Percentiles rank a stretch among this genome's conserved stretches.
These are phyloP conservation scores for Stigmatopora nigra DNA, from an alignment of 2,113 vertebrate species.

Conservation along the genomic window DNA sequence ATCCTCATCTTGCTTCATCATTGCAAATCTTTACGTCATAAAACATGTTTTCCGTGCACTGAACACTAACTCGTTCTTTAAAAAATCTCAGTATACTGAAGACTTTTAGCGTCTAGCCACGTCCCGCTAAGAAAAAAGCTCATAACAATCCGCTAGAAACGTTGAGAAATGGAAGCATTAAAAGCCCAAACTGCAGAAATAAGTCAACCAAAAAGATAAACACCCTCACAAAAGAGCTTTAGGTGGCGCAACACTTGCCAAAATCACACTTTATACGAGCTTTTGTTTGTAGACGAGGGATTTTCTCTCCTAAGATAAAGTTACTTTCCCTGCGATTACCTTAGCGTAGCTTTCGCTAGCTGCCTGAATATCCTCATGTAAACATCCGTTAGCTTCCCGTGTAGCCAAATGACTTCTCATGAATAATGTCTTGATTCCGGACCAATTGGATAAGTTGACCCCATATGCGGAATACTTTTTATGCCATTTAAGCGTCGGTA, in stretches of 20 bases:
- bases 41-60: too few relatives aligned
- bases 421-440: constrained; percentile 37
- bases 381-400: constrained; percentile 31
- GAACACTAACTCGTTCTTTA: too few relatives aligned
- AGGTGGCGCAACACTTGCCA: constrained; percentile 26
- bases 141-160: too few relatives aligned
- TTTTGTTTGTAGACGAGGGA: constrained; percentile 36
- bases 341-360: constrained; percentile 45
- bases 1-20: too few relatives aligned
- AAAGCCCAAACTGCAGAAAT: constrained; percentile 38
- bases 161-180: too few relatives aligned
- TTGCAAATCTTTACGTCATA: too few relatives aligned
- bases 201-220: constrained; percentile 30
- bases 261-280: constrained; percentile 15
- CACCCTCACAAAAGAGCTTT: constrained; percentile 15
- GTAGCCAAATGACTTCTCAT: constrained; percentile 29
- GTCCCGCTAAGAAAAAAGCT: too few relatives aligned
- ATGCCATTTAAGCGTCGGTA: constrained; percentile 13
- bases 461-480: not conserved
- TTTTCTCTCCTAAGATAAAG: constrained; percentile 38
- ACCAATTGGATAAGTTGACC: constrained; percentile 36
- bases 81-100: too few relatives aligned
- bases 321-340: constrained; percentile 43
- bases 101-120: too few relatives aligned
- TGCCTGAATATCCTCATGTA: constrained; percentile 53